phyloP scores from a whole-genome alignment of 2,797 vertebrate genomes.

The Muraenolepis orangiensis region DNA sequence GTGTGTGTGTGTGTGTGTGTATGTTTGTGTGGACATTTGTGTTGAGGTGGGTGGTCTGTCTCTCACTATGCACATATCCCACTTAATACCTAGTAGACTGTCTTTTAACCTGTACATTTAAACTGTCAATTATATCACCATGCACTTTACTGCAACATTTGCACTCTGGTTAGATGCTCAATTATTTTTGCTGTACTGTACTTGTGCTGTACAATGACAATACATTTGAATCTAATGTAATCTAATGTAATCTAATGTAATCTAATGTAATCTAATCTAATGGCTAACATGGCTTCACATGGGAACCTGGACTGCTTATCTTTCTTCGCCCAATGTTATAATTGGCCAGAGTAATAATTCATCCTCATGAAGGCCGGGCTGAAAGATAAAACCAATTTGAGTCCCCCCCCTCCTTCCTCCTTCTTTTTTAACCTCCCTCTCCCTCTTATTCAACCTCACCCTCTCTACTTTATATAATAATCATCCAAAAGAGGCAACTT shows the following conservation, averaged over 20 bases:
- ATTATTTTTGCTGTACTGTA: too few relatives aligned
- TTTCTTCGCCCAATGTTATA: slow-evolving; percentile 29
- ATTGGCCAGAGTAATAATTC: slow-evolving; percentile 38
- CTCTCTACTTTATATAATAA: background rate
- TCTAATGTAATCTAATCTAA: too few relatives aligned
- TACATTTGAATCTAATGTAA: too few relatives aligned
- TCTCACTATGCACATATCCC: too few relatives aligned
- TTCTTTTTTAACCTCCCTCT: background rate
- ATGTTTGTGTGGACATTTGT: background rate
- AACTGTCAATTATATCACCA: too few relatives aligned
- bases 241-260: too few relatives aligned
- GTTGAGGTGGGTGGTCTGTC: slow-evolving; percentile 20
- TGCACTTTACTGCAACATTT: too few relatives aligned
- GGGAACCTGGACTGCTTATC: too few relatives aligned
- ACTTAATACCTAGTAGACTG: too few relatives aligned
- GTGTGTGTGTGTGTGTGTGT: slow-evolving; percentile 4
- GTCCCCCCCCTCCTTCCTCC: slow-evolving; percentile 9
- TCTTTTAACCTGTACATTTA: too few relatives aligned
- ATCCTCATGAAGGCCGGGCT: slow-evolving; percentile 56
- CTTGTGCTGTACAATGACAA: too few relatives aligned
- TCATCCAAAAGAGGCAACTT: background rate
- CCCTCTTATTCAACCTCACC: background rate
- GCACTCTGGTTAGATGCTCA: too few relatives aligned
- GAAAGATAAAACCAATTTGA: slow-evolving; percentile 50
- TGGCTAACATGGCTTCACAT: slow-evolving; percentile 34